phyloP scores from a whole-genome alignment of 2,113 vertebrate genomes.

The Pollachius pollachius region DNA sequence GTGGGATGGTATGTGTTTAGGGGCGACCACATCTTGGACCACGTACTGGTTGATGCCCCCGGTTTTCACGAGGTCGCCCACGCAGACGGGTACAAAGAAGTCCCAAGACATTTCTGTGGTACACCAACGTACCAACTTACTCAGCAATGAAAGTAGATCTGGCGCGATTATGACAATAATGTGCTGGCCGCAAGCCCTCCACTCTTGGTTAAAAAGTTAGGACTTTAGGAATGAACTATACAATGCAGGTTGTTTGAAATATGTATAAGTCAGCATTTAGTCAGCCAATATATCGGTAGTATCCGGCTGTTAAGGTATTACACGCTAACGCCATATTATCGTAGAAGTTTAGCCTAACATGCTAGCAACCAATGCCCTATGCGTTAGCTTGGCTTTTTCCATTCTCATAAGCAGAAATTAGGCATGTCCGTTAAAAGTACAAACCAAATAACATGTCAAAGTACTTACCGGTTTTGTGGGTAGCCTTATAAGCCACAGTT shows the following conservation, averaged over 20 bases:
- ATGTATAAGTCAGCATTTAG: too few species aligned
- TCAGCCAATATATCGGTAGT: too few species aligned
- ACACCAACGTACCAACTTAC: neutral
- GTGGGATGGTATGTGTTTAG: constrained; percentile 69
- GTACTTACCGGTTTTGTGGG: constrained; percentile 24
- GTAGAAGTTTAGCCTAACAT: too few species aligned
- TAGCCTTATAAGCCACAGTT: neutral
- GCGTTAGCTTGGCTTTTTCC: too few species aligned
- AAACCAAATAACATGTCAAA: neutral
- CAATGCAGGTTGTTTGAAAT: too few species aligned
- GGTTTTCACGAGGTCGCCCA: constrained; percentile 80
- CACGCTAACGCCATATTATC: too few species aligned
- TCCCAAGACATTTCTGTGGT: constrained; percentile 76
- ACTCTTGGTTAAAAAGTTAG: too few species aligned
- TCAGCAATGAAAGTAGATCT: neutral
- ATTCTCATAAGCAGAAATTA: neutral
- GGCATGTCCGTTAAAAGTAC: neutral
- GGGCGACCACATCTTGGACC: constrained; percentile 81
- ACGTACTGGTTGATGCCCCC: constrained; percentile 82
- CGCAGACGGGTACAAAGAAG: constrained; percentile 80
- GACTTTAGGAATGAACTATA: too few species aligned
- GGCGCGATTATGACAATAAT: too few species aligned
- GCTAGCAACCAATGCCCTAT: too few species aligned
- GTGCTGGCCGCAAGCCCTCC: too few species aligned
- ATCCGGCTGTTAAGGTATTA: too few species aligned